A percentile compares a stretch with the other conserved stretches of the same genome.
phyloP scores from a whole-genome alignment of 2,888 invertebrate species.

The Rhabditoides inermis region DNA sequence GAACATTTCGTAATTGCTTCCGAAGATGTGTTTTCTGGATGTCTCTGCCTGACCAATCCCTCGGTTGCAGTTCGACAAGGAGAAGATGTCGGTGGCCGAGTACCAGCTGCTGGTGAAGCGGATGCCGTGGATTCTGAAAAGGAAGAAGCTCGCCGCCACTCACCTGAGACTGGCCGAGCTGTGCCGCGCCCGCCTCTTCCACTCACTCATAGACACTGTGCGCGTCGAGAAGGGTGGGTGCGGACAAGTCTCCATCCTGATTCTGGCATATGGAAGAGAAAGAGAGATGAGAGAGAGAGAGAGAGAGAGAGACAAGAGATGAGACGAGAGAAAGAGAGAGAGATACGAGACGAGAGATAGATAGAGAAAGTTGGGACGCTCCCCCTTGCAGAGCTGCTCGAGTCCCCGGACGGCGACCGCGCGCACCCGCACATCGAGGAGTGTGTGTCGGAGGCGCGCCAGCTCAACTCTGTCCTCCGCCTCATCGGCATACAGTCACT shows the following conservation, averaged over 20 bases:
- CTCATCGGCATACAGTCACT: constrained; percentile 85
- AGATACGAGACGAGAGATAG: no score
- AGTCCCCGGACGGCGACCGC: constrained; percentile 83
- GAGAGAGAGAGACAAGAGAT: no score
- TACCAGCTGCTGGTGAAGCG: constrained; percentile 31
- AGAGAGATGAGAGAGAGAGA: no score
- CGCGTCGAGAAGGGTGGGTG: constrained; percentile 11
- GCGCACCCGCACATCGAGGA: constrained; percentile 81
- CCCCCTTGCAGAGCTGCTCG: constrained; percentile 66
- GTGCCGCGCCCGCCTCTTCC: constrained; percentile 15
- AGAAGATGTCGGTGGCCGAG: constrained; percentile 32
- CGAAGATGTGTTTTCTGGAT: background rate
- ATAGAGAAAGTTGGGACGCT: no score
- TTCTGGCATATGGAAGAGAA: no score
- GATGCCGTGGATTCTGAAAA: constrained; percentile 27
- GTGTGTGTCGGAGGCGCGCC: constrained; percentile 64
- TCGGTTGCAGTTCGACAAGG: constrained; percentile 17
- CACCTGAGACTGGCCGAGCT: constrained; percentile 33
- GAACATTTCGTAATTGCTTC: constrained; percentile 1
- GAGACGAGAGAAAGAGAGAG: no score
- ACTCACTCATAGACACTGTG: constrained; percentile 18
- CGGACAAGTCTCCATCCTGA: background rate
- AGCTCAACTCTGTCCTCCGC: constrained; percentile 19
- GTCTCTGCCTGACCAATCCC: constrained; percentile 6
- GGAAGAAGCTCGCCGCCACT: constrained; percentile 19